Evolutionary conservation across 1,140 invertebrate species (phyloP).

Genomic region (Helicoverpa zea): DNA sequence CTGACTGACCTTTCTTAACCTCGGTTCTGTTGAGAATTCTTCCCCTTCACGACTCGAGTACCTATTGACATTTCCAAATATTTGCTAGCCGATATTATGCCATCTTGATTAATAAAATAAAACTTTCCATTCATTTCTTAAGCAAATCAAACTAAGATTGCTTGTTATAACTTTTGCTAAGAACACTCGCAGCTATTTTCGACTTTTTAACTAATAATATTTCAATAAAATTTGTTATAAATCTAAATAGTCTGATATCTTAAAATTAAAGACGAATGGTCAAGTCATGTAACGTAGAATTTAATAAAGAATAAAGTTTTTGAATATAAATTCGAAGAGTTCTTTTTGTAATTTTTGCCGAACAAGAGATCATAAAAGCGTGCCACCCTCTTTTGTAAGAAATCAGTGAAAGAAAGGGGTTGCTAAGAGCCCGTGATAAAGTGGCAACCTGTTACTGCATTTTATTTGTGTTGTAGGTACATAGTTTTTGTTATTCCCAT

Average conservation of each 20-base stretch:
- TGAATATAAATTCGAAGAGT: background rate
- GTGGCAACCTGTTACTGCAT: slow-evolving; percentile 24
- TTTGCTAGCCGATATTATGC: background rate
- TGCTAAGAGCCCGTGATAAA: slow-evolving; percentile 28
- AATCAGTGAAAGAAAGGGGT: slow-evolving; percentile 17
- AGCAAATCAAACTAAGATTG: slow-evolving; percentile 12
- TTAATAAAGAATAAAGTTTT: background rate
- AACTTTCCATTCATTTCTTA: slow-evolving; percentile 1
- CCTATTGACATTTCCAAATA: slow-evolving; percentile 1
- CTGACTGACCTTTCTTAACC: slow-evolving; percentile 3
- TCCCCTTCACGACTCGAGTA: background rate
- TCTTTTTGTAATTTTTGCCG: background rate
- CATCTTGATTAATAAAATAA: background rate
- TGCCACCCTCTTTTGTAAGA: slow-evolving; percentile 34
- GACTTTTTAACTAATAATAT: slow-evolving; percentile 8
- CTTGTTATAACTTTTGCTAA: background rate
- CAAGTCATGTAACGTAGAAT: background rate
- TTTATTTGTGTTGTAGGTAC: background rate
- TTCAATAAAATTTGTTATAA: background rate
- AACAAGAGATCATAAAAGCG: slow-evolving; percentile 9
- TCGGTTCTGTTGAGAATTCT: background rate
- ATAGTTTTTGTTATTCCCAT: background rate
- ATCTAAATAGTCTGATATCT: slow-evolving; percentile 7
- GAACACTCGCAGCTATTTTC: background rate
- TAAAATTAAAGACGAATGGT: background rate